Conservation (phyloP, 1,140 invertebrate species). For the Tenebrio molitor region DNA sequence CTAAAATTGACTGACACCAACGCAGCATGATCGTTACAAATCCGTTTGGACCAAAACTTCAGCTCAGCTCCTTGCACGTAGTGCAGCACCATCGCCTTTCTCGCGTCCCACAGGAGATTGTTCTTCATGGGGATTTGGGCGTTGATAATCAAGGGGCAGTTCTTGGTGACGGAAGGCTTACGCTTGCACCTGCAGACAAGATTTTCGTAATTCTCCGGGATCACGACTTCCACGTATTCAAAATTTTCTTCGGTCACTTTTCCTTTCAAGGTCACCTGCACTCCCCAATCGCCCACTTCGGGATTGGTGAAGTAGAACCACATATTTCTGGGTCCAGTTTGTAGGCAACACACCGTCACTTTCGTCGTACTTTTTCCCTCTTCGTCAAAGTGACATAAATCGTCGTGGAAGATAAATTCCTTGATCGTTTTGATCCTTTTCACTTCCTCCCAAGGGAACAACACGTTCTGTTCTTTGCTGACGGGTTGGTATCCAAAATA, state of each 20-base stretch:
- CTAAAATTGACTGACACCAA: constrained; percentile 9
- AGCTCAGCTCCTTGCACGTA: constrained; percentile 16
- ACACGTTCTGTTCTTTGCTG: not conserved
- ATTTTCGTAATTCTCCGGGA: constrained; percentile 52
- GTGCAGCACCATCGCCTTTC: constrained; percentile 51
- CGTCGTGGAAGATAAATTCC: constrained; percentile 48
- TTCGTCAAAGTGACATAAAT: constrained; percentile 53
- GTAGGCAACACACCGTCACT: constrained; percentile 41
- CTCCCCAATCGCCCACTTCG: constrained; percentile 59
- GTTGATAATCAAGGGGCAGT: constrained; percentile 52
- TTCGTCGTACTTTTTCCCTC: constrained; percentile 41
- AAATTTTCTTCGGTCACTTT: constrained; percentile 9
- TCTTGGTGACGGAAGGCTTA: constrained; percentile 34
- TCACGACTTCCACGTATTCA: constrained; percentile 22
- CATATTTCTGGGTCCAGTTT: constrained; percentile 2
- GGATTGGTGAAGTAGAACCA: constrained; percentile 54
- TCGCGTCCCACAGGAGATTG: constrained; percentile 50
- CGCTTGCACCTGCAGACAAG: constrained; percentile 51
- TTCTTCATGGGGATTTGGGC: constrained; percentile 58
- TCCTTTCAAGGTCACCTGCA: constrained; percentile 46
- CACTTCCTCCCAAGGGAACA: constrained; percentile 9
- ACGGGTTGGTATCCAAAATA: not conserved
- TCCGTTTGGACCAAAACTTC: constrained; percentile 13
- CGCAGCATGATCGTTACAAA: not conserved
- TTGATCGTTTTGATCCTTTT: constrained; percentile 4